Percentiles rank a stretch among this genome's conserved stretches.
These are phyloP conservation scores for Cepphus grylle DNA, from an alignment of 2,113 vertebrate genomes.

Conservation along the genomic window DNA sequence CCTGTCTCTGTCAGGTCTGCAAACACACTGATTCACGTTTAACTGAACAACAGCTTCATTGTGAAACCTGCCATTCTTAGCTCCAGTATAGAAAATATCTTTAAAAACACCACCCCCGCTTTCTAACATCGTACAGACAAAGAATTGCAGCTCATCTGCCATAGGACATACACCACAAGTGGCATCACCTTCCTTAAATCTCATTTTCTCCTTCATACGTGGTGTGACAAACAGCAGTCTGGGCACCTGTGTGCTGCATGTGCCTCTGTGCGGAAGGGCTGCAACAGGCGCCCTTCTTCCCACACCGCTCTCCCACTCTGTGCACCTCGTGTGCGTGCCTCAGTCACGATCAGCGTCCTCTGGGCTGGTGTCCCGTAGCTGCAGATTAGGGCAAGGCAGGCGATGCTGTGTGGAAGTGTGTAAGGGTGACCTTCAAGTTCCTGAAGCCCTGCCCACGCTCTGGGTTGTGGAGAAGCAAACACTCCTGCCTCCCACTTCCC, in stretches of 20 bases:
- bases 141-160: conserved; percentile 27
- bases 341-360: fast-evolving
- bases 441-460: background rate
- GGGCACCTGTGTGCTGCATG: background rate
- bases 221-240: background rate
- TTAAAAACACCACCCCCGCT: background rate
- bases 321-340: background rate
- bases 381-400: background rate
- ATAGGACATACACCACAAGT: background rate
- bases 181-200: background rate
- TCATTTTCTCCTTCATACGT: fast-evolving
- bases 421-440: background rate
- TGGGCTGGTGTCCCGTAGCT: fast-evolving
- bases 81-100: conserved; percentile 27
- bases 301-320: fast-evolving
- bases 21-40: background rate
- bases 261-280: background rate
- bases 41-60: conserved; percentile 55
- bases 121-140: conserved; percentile 10
- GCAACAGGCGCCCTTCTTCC: background rate
- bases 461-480: background rate
- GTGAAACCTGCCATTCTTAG: conserved; percentile 50
- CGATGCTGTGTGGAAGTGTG: background rate
- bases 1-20: conserved; percentile 17
- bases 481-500: background rate